A percentile compares a stretch with the other conserved stretches of the same genome.
phyloP scores from a whole-genome alignment of 2,888 invertebrate species.

The Therioaphis trifolii region DNA sequence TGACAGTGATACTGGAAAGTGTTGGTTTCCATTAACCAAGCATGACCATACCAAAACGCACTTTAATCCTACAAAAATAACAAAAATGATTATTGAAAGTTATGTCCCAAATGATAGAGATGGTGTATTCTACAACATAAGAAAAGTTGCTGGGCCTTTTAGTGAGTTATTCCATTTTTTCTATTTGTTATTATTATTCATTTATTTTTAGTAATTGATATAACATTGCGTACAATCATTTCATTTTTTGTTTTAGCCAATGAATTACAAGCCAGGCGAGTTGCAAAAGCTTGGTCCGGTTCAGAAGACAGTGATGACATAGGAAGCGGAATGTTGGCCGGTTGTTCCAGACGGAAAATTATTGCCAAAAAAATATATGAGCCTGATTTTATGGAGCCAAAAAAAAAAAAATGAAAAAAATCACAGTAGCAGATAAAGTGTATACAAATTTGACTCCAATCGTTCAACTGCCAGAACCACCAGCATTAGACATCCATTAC shows the following conservation, averaged over 20 bases:
- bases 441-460: conserved; percentile 13
- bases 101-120: neutral
- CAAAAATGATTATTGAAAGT: conserved; percentile 2
- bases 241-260: neutral
- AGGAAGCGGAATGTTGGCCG: neutral
- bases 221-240: neutral
- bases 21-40: conserved; percentile 1
- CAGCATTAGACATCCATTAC: neutral
- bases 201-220: neutral
- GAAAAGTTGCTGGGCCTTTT: neutral
- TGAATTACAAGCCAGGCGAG: neutral
- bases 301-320: neutral
- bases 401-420: neutral
- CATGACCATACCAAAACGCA: neutral
- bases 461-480: neutral
- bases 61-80: conserved; percentile 7
- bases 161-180: neutral
- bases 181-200: too few species aligned
- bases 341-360: neutral
- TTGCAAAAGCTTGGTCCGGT: neutral
- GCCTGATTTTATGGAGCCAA: neutral
- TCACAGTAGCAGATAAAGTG: neutral
- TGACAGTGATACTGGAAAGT: neutral
- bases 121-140: neutral
- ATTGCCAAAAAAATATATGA: neutral